Evolutionary conservation across 2,113 vertebrate genomes (phyloP), one percentile per base, ranked within the genome.

Genomic region (Bubo scandiacus): DNA sequence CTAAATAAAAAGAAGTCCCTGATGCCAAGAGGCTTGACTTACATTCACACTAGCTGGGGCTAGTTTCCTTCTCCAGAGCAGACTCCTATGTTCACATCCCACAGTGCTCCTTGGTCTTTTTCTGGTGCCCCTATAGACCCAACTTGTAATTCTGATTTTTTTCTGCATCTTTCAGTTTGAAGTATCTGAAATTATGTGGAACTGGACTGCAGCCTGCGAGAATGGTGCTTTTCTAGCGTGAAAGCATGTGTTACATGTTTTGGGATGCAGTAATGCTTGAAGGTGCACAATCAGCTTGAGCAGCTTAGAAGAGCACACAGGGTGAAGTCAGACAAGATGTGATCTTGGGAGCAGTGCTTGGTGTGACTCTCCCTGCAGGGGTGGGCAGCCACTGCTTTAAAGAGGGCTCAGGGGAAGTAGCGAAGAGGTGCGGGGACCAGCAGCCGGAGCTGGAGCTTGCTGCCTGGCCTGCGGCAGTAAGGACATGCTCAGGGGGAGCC

Each of bases 221-320:
- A 52, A 68, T 0, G 23, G 49, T 40, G 52, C 70, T 77, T 65
- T 38, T 62, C 54, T 19, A 15, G 43, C 26, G 7, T 8, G 29
- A 23, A 5, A 20, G 61, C 16, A 38, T 0, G 3, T 25, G 23
- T 11, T 58, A 10, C 3, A 0, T 1, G 2, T 30, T 85, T 27
- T 45, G 57, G 43, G 26, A 16, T 2, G 38, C 0, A 1, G 13
- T 29, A 21, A 42, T 2, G 6, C 29, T 32, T 45, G 77, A 36
- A n/a, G 29, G 49, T 5, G 1, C 17, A 10, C 7, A 7, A 23
- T 22, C 63, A 49, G 32, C 81, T 42, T 1, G 42, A 54, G 34
- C 15, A 14, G 25, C n/a, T 70, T 10, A 10, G 43, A 67, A 81
- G 36, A 67, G 17, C 55, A 25, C 0, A 0, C 1, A 11, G 27